phyloP scores from a whole-genome alignment of 2,888 invertebrate species.

The Baccha elongata region DNA sequence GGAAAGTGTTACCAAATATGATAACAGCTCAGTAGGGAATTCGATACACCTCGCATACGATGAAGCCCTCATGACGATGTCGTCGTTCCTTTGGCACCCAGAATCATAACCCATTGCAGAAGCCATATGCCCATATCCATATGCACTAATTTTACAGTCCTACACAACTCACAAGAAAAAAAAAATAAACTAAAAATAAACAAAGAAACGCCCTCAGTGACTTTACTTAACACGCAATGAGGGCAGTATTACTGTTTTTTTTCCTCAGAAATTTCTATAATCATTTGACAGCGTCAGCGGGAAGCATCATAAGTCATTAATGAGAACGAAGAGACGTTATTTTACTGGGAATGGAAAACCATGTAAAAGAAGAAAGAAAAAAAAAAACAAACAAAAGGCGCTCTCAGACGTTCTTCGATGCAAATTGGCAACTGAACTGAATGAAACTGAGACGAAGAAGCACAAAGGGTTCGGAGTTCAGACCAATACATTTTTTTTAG shows the following conservation, averaged over 20 bases:
- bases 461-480: slow-evolving; percentile 22
- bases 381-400: not conserved
- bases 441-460: slow-evolving; percentile 17
- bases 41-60: not conserved
- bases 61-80: slow-evolving; percentile 6
- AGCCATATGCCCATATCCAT: slow-evolving; percentile 21
- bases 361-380: not conserved
- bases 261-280: slow-evolving; percentile 42
- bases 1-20: slow-evolving; percentile 39
- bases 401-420: slow-evolving; percentile 13
- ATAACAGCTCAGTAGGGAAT: slow-evolving; percentile 11
- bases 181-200: not conserved
- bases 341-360: slow-evolving; percentile 15
- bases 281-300: slow-evolving; percentile 18
- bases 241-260: slow-evolving; percentile 1
- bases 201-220: slow-evolving; percentile 30
- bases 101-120: slow-evolving; percentile 18
- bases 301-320: slow-evolving; percentile 34
- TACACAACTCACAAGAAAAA: not conserved
- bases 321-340: slow-evolving; percentile 14
- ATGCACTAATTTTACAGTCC: slow-evolving; percentile 19
- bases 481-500: slow-evolving; percentile 23
- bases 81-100: not conserved
- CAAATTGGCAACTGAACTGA: slow-evolving; percentile 27
- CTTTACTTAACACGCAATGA: slow-evolving; percentile 34